A percentile compares a stretch with the other conserved stretches of the same genome.
Evolutionary conservation across 2,888 invertebrate species (phyloP).

Genomic region (Agrilus biguttatus): DNA sequence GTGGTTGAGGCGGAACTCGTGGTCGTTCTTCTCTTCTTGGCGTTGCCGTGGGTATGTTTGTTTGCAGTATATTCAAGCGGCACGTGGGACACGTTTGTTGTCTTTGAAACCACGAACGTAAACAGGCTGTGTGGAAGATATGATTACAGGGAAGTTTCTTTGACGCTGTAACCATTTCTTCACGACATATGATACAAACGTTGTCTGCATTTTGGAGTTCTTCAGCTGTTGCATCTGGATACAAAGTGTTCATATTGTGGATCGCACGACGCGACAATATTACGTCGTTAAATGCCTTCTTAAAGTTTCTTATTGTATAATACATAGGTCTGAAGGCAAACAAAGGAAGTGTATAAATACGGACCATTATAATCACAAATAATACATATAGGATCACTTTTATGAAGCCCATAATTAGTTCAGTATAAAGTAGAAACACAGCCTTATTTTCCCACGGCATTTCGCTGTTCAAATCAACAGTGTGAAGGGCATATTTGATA

Average conservation of each 20-base stretch:
- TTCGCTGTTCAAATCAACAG: constrained; percentile 80
- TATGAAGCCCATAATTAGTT: constrained; percentile 80
- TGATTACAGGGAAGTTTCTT: constrained; percentile 98
- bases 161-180: constrained; percentile 57
- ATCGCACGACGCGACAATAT: constrained; percentile 93
- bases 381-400: constrained; percentile 52
- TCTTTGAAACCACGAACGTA: constrained; percentile 98
- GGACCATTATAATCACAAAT: constrained; percentile 87
- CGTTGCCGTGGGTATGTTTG: constrained; percentile 12
- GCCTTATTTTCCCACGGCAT: constrained; percentile 99
- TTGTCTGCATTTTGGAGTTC: constrained; percentile 88
- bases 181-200: constrained; percentile 96
- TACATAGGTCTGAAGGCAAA: constrained; percentile 99
- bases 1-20: constrained; percentile 7
- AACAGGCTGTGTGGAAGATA: constrained; percentile 95
- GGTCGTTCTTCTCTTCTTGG: constrained; percentile 9
- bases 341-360: constrained; percentile 91
- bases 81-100: constrained; percentile 99
- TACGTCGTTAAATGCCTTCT: constrained; percentile 94
- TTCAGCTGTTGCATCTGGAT: constrained; percentile 88
- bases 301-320: constrained; percentile 94
- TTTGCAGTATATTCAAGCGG: constrained; percentile 59
- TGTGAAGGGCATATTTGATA: constrained; percentile 82
- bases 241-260: constrained; percentile 94
- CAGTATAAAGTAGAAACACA: constrained; percentile 90